Evolutionary conservation across 2,113 vertebrate species (phyloP).

Genomic region (Empidonax alnorum): DNA sequence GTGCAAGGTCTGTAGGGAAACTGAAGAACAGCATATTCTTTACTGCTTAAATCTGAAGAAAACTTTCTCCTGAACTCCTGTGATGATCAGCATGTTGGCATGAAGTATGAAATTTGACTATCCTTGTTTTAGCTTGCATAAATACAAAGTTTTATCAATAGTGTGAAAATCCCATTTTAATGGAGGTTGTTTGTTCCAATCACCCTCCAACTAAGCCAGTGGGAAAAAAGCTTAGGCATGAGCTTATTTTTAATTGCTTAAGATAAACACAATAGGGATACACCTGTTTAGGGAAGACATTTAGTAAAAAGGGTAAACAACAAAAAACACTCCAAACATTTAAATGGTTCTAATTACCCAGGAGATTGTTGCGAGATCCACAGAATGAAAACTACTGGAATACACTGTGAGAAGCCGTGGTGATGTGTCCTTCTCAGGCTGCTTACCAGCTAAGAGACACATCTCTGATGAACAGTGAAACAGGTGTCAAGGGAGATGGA

Average conservation of each 20-base stretch:
- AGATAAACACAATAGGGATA: neutral
- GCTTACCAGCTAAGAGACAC: neutral
- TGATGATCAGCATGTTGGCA: neutral
- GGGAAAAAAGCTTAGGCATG: neutral
- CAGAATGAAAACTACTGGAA: neutral
- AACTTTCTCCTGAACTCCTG: neutral
- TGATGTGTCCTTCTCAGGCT: neutral
- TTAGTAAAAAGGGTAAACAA: neutral
- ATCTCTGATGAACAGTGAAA: neutral
- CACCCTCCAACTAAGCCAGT: neutral
- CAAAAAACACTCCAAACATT: neutral
- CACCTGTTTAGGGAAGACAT: neutral
- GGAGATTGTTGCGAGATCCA: neutral
- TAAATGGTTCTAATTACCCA: neutral
- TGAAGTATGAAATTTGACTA: neutral
- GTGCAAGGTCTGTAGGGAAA: neutral
- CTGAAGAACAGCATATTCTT: neutral
- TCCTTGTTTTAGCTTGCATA: neutral
- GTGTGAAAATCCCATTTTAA: neutral
- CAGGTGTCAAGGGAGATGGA: fast-evolving
- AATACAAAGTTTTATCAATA: neutral
- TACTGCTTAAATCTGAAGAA: neutral
- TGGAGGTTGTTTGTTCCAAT: neutral
- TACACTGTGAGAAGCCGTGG: neutral
- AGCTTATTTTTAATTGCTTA: neutral